Base-by-base conservation (phyloP, 1,140 invertebrate species). In the Andricus grossulariae region DNA sequence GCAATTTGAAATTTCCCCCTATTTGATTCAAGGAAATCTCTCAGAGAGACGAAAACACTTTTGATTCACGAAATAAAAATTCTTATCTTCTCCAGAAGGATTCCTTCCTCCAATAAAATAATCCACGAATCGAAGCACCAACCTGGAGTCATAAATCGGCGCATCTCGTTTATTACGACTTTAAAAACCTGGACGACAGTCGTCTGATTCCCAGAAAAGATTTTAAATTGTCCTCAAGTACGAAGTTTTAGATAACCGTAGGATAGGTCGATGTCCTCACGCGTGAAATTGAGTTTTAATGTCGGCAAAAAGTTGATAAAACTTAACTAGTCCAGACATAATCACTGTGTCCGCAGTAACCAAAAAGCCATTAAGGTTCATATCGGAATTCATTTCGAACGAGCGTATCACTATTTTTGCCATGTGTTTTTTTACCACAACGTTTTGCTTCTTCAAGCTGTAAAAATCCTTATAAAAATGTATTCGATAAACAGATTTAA, bases 141-240 rank as follows among this genome's bases (percentile, higher is more conserved):
- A 2, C 25, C 57, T 7, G 10, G 15, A 32, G 32, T 66, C 60
- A 66, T 66, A 66, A 66, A 66, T 66, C 60, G 60, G 16, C 13
- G 60, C 21, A 21, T 66, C 60, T 66, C 60, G 32, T 66, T 66
- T 66, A 66, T 66, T 66, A 66, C 25, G 60, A 39, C 60, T 32
- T 66, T 66, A 66, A 66, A 66, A 66, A 66, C 32, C 60, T 66
- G 8, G 60, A 66, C 32, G 60, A 66, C 60, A 66, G 60, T 66
- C 25, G 8, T 39, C 60, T 25, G 15, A 66, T 66, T 66, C 60
- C 25, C 25, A 39, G 60, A 66, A 66, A 45, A 66, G 60, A 66
- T 66, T 45, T 66, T 66, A 66, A 66, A 66, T 66, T 66, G 39
- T 39, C 60, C 60, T 13, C 45, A 66, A 66, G 60, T 66, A 66